Evolutionary conservation across 2,113 vertebrate species (phyloP).

Genomic region (Myotis davidii): DNA sequence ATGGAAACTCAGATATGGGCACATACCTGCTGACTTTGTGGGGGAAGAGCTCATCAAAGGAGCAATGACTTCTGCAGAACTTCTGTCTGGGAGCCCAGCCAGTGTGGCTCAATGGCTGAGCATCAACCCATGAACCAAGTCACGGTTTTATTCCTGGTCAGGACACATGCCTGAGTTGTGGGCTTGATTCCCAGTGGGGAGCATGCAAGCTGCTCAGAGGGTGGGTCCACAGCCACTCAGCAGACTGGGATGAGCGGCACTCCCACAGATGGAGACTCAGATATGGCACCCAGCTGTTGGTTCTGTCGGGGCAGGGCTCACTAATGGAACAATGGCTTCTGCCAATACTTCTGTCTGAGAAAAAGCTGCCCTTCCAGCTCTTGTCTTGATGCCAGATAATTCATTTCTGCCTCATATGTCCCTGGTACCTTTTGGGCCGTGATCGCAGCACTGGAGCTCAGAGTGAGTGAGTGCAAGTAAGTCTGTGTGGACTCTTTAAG

Average conservation of each 20-base stretch:
- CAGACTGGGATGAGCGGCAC: no score
- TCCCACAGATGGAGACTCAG: not conserved
- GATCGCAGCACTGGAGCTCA: not conserved
- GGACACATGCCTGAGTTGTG: no score
- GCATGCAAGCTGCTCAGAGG: no score
- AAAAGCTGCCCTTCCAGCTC: not conserved
- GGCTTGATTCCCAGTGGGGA: no score
- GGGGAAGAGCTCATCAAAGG: not conserved
- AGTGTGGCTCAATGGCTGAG: no score
- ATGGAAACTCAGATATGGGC: not conserved
- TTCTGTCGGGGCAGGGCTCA: not conserved
- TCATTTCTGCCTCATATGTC: not conserved
- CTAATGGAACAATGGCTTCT: not conserved
- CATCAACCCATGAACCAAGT: no score
- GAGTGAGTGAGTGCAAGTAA: not conserved
- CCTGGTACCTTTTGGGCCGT: not conserved
- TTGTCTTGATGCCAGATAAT: not conserved
- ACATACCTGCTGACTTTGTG: not conserved
- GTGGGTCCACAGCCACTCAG: no score
- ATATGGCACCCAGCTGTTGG: not conserved
- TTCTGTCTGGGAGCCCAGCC: not conserved
- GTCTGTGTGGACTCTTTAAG: not conserved
- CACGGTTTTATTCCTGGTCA: no score
- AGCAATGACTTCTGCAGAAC: not conserved
- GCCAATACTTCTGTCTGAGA: not conserved